Evolutionary conservation across 2,113 vertebrate species (phyloP), one percentile per base, ranked within the genome.

Genomic region (Oncorhynchus clarkii): DNA sequence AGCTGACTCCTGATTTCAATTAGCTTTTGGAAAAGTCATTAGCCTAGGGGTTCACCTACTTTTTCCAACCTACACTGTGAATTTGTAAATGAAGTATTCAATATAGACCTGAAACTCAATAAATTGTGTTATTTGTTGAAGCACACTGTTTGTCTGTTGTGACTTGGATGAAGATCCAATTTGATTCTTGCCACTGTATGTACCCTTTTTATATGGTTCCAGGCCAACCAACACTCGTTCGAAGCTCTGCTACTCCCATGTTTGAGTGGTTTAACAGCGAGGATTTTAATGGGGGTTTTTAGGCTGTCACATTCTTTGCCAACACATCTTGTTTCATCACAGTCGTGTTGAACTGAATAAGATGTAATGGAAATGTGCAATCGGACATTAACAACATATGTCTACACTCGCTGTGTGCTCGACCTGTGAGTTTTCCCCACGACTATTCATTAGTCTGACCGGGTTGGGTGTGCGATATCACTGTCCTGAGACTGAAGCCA

Each of bases 371-470:
- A 62, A n/a, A 62, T 62, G 5, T n/a, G 59, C 6, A 62, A 62
- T n/a, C 2, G 59, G 7, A 62, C 59, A 54, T 62, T 20, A 62
- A 62, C n/a, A 62, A 62, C 59, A 2, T 22, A 24, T 24, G 59
- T 54, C 1, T 24, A 22, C 20, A 54, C 51, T 54, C 16, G 51
- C 59, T 18, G n/a, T n/a, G n/a, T 57, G 54, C 54, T 57, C 18
- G 18, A 57, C 6, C 54, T 57, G 54, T 20, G 54, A 20, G 54
- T 57, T 57, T 4, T 7, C 54, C 59, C n/a, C n/a, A 9, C 24
- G 20, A 62, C n/a, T n/a, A 62, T 75, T 78, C 39, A 75, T 72
- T 72, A 71, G 48, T 59, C 68, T 5, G 27, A 54, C 29, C 70
- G 4, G 51, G 16, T 1, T 57, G 54, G 18, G 0, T 57, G 74